Conservation (phyloP, 2,797 vertebrate genomes). For the Lates japonicus region DNA sequence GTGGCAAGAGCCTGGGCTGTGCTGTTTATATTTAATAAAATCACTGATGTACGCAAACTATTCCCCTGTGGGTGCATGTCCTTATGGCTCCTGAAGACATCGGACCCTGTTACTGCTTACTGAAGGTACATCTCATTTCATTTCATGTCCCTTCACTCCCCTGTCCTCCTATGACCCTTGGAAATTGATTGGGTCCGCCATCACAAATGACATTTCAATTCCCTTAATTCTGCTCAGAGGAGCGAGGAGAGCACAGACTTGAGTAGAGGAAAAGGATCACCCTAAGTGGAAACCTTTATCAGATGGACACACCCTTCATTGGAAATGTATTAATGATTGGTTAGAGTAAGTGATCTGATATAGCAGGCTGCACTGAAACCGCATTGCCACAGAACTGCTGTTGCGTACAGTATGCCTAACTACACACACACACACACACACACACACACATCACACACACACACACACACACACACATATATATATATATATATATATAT, state of each 20-base stretch:
- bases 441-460: no score
- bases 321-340: conserved; percentile 42
- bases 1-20: conserved; percentile 30
- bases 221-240: conserved; percentile 56
- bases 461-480: no score
- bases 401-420: background rate
- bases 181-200: conserved; percentile 59
- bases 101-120: conserved; percentile 40
- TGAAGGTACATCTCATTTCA: conserved; percentile 59
- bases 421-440: no score
- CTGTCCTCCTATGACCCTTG: conserved; percentile 53
- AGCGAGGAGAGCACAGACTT: conserved; percentile 37
- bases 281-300: conserved; percentile 54
- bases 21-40: conserved; percentile 61
- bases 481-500: no score
- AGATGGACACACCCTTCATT: conserved; percentile 38
- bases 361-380: conserved; percentile 2
- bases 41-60: conserved; percentile 30
- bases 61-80: conserved; percentile 17
- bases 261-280: conserved; percentile 28
- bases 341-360: conserved; percentile 24
- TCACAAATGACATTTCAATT: conserved; percentile 67
- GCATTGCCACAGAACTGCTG: background rate
- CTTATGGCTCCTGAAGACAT: conserved; percentile 28
- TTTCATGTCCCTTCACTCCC: conserved; percentile 42